Percentiles rank a stretch among this genome's conserved stretches.
Evolutionary conservation across 2,888 invertebrate species (phyloP).

Genomic region (Rhagium mordax): DNA sequence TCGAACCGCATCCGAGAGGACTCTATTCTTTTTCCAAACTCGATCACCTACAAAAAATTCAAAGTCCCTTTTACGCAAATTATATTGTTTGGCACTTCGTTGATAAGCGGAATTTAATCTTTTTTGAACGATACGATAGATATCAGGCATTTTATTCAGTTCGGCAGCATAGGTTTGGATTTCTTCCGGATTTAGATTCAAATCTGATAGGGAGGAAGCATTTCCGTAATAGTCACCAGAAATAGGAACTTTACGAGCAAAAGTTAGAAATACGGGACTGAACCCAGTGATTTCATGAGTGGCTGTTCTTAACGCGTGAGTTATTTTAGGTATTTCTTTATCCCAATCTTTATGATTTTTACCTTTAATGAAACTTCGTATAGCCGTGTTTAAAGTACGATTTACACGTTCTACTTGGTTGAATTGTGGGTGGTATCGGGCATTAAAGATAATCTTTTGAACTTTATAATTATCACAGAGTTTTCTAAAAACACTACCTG

Average conservation of each 20-base stretch:
- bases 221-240: constrained; percentile 26
- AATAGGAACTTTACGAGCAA: constrained; percentile 34
- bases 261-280: constrained; percentile 23
- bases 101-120: not conserved
- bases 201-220: not conserved
- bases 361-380: constrained; percentile 27
- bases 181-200: not conserved
- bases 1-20: not conserved
- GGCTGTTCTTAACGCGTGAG: too few species aligned
- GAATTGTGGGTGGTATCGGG: too few species aligned
- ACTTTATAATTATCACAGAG: not conserved
- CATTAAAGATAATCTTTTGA: too few species aligned
- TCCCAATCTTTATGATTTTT: constrained; percentile 26
- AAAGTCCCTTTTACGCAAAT: not conserved
- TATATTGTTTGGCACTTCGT: not conserved
- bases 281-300: too few species aligned
- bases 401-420: too few species aligned
- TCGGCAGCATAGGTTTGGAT: not conserved
- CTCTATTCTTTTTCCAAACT: not conserved
- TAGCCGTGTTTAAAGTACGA: too few species aligned
- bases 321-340: not conserved
- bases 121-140: not conserved
- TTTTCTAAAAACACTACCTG: not conserved
- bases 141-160: not conserved
- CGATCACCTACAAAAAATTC: not conserved